A percentile compares a stretch with the other conserved stretches of the same genome.
Conservation (phyloP, 2,888 invertebrate genomes). For the Alentia gelatinosa region DNA sequence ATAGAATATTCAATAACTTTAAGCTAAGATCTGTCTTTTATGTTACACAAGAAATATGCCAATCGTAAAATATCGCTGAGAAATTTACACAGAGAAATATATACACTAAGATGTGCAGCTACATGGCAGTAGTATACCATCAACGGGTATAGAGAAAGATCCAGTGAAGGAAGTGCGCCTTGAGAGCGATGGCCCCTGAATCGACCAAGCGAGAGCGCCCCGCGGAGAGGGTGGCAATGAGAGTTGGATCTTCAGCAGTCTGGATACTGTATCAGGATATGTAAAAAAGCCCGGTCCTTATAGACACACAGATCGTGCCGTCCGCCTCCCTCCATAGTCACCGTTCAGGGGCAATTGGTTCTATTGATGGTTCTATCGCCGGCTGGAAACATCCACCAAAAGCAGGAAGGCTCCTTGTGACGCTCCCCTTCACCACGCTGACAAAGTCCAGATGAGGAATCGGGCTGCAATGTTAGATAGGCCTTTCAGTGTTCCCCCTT, state of each 20-base stretch:
- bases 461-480: neutral
- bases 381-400: neutral
- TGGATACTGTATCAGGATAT: neutral
- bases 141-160: neutral
- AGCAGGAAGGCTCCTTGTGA: neutral
- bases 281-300: neutral
- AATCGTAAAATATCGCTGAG: too few species aligned
- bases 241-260: neutral
- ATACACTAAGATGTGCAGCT: neutral
- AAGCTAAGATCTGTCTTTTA: too few species aligned
- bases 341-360: neutral
- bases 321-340: neutral
- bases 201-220: neutral
- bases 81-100: neutral
- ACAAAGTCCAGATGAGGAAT: slow-evolving; percentile 2
- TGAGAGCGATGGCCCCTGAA: neutral
- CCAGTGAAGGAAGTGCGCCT: neutral
- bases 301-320: neutral
- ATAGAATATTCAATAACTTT: too few species aligned
- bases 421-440: neutral
- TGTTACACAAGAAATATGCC: too few species aligned
- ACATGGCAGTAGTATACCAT: neutral
- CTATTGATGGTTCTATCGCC: neutral
- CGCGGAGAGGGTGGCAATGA: neutral
- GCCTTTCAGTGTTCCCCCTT: neutral